Evolutionary conservation across 2,113 vertebrate genomes (phyloP).

Genomic region (Bungarus multicinctus): DNA sequence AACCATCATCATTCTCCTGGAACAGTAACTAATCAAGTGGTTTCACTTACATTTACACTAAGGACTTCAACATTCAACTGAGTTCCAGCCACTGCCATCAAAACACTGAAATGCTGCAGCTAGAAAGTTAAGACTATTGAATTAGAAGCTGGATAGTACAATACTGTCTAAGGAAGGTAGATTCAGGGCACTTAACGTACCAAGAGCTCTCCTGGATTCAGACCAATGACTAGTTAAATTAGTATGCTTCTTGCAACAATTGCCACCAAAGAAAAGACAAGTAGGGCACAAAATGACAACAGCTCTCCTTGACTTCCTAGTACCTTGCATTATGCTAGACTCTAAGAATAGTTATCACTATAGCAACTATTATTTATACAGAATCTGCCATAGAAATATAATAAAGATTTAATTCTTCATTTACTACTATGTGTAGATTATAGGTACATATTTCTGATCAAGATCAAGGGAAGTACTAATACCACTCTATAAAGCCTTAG

Average conservation of each 20-base stretch:
- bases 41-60: background rate
- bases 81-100: background rate
- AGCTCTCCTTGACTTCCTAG: background rate
- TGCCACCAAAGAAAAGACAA: background rate
- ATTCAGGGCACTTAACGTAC: background rate
- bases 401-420: background rate
- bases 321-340: background rate
- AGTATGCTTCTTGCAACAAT: background rate
- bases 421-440: background rate
- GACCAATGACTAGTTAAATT: background rate
- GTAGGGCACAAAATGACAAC: background rate
- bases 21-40: constrained; percentile 41
- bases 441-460: background rate
- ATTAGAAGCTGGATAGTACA: background rate
- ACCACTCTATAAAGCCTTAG: no score
- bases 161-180: background rate
- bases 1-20: constrained; percentile 21
- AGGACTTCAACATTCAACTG: background rate
- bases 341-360: background rate
- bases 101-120: background rate
- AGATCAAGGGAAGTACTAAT: no score
- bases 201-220: background rate
- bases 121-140: background rate
- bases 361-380: background rate
- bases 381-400: background rate